Percentiles rank a stretch among this genome's conserved stretches.
Conservation (phyloP, 2,888 invertebrate species). For the Lordiphosa andalusiaca region DNA sequence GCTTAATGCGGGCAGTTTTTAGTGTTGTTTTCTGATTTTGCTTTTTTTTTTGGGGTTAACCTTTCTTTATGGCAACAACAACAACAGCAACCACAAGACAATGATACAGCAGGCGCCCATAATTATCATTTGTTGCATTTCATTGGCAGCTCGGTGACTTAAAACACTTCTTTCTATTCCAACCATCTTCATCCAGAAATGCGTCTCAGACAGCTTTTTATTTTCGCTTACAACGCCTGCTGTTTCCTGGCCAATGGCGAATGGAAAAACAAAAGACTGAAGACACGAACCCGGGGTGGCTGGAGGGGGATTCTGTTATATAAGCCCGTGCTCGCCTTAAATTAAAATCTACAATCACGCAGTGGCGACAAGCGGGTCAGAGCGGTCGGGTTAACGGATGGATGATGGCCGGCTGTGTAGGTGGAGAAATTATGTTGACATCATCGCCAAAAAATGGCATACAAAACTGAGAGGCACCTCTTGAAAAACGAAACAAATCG, state of each 20-base stretch:
- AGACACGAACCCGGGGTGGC: conserved; percentile 50
- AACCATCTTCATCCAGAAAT: conserved; percentile 14
- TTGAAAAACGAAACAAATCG: conserved; percentile 37
- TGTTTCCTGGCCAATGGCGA: conserved; percentile 45
- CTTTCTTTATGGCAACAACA: conserved; percentile 48
- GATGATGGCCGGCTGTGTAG: conserved; percentile 59
- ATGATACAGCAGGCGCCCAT: conserved; percentile 50
- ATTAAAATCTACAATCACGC: conserved; percentile 49
- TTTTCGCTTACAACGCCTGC: conserved; percentile 18
- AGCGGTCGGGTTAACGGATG: conserved; percentile 8
- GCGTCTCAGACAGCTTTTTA: conserved; percentile 40
- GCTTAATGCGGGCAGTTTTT: conserved; percentile 48
- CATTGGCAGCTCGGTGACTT: conserved; percentile 24
- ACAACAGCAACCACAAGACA: conserved; percentile 22
- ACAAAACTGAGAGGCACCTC: conserved; percentile 51
- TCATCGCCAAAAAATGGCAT: conserved; percentile 69
- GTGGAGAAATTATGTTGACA: conserved; percentile 76
- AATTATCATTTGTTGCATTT: conserved; percentile 69
- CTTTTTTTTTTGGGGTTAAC: conserved; percentile 35
- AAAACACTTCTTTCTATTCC: conserved; percentile 2
- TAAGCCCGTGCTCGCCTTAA: conserved; percentile 64
- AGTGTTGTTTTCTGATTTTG: conserved; percentile 7
- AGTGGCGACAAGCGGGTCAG: conserved; percentile 37
- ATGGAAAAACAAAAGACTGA: conserved; percentile 61
- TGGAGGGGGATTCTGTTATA: conserved; percentile 34